Evolutionary conservation across 2,113 vertebrate species (phyloP), one percentile per base, ranked within the genome.

Genomic region (Alosa alosa): DNA sequence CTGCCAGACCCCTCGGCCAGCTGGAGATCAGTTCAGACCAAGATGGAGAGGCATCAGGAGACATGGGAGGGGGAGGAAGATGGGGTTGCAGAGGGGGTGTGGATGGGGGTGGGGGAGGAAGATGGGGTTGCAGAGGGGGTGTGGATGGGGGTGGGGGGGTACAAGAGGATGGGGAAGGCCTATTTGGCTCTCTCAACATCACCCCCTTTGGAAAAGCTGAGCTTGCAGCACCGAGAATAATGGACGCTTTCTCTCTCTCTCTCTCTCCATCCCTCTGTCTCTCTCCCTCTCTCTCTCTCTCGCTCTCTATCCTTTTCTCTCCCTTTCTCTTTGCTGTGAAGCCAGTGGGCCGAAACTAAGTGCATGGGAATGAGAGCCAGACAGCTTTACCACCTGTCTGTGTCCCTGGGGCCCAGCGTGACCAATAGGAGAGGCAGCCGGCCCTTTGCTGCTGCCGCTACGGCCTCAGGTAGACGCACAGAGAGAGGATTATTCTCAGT

Each of bases 301-400:
- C 68, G 3, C 68, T 78, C 36, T 17, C 11, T 78, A 8, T 39
- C 72, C 39, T 1, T 39, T 11, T 39, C 31, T 39, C 72, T 78
- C 36, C 20, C 72, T 78, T 36, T 78, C 31, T 39, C 72, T 78
- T 39, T 39, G 13, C 36, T 83, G 82, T 85, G 15, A 8, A 46
- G 57, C 82, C 86, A 55, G 49, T 85, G 47, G 68, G 18, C 72
- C 92, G 90, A 90, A 93, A 91, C 93, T 92, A 88, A 89, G 89
- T 87, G 89, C 89, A 92, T 85, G 20, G 72, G 83, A 85, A 85
- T 85, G 92, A 31, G 13, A 86, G 89, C 86, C 92, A 90, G 93
- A 94, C 90, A 93, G 94, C 94, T 95, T 94, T 94, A 95, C 94
- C 94, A 94, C 93, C 94, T 96, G 95, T 89, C 93, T 93, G 91